phyloP scores from a whole-genome alignment of 2,113 vertebrate genomes.

The Syrrhaptes paradoxus region DNA sequence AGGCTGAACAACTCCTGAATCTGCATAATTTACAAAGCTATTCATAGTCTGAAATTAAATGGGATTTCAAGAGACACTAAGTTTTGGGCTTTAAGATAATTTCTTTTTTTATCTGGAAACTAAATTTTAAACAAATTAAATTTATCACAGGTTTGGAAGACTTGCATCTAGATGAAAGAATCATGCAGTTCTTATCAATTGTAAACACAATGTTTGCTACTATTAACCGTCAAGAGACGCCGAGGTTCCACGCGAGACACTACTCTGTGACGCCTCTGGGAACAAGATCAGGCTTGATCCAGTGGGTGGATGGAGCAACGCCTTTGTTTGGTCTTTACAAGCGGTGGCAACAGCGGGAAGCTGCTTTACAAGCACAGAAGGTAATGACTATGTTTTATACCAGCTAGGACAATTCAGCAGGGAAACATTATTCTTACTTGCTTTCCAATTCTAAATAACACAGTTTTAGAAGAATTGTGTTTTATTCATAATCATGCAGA shows the following conservation, averaged over 20 bases:
- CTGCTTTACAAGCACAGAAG: constrained; percentile 92
- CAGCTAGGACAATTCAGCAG: not conserved
- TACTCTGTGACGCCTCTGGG: constrained; percentile 97
- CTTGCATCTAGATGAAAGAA: constrained; percentile 95
- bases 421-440: not conserved
- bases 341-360: constrained; percentile 96
- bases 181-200: constrained; percentile 99
- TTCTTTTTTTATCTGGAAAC: not conserved
- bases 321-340: constrained; percentile 98
- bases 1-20: not conserved
- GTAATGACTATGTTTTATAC: constrained; percentile 43
- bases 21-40: not conserved
- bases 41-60: not conserved
- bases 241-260: constrained; percentile 91
- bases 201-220: constrained; percentile 99
- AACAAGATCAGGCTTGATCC: constrained; percentile 95
- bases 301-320: constrained; percentile 98
- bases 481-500: not conserved
- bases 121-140: not conserved
- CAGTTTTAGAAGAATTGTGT: not conserved
- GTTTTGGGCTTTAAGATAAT: not conserved
- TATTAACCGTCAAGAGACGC: constrained; percentile 94
- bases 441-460: fast-evolving
- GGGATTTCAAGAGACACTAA: fast-evolving
- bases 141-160: constrained; percentile 88